A percentile compares a stretch with the other conserved stretches of the same genome.
phyloP scores from a whole-genome alignment of 2,797 vertebrate species.

The Intellagama lesueurii region DNA sequence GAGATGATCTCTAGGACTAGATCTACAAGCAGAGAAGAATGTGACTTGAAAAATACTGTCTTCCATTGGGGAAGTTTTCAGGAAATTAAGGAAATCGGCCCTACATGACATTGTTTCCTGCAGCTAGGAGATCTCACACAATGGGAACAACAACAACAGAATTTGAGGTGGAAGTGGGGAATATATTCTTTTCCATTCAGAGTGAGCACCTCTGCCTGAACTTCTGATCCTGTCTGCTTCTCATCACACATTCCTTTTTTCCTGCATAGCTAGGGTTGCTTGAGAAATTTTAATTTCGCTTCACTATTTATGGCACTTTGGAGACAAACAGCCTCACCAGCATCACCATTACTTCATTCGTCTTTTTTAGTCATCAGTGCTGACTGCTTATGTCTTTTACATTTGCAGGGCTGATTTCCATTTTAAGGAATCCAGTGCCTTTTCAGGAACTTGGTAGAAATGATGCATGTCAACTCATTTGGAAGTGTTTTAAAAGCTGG shows the following conservation, averaged over 20 bases:
- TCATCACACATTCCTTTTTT: constrained; percentile 48
- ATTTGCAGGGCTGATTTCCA: constrained; percentile 71
- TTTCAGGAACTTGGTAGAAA: constrained; percentile 66
- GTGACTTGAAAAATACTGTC: constrained; percentile 41
- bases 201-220: constrained; percentile 55
- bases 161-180: not conserved
- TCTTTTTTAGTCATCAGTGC: constrained; percentile 76
- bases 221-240: constrained; percentile 69
- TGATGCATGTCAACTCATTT: constrained; percentile 69
- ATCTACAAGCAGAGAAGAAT: constrained; percentile 2
- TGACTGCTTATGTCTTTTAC: constrained; percentile 74
- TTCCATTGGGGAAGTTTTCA: constrained; percentile 43
- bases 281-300: constrained; percentile 74
- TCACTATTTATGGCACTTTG: constrained; percentile 71
- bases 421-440: constrained; percentile 68
- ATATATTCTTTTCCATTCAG: constrained; percentile 21
- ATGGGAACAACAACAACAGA: constrained; percentile 50
- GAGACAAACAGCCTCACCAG: constrained; percentile 73
- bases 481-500: constrained; percentile 63
- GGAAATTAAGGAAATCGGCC: constrained; percentile 67
- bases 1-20: constrained; percentile 25
- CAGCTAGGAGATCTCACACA: constrained; percentile 50
- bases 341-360: constrained; percentile 67
- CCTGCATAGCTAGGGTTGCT: constrained; percentile 55
- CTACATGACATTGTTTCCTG: constrained; percentile 56